Evolutionary conservation across 1,140 invertebrate species (phyloP), one percentile per base, ranked within the genome.

Genomic region (Drosophila malerkotliana): DNA sequence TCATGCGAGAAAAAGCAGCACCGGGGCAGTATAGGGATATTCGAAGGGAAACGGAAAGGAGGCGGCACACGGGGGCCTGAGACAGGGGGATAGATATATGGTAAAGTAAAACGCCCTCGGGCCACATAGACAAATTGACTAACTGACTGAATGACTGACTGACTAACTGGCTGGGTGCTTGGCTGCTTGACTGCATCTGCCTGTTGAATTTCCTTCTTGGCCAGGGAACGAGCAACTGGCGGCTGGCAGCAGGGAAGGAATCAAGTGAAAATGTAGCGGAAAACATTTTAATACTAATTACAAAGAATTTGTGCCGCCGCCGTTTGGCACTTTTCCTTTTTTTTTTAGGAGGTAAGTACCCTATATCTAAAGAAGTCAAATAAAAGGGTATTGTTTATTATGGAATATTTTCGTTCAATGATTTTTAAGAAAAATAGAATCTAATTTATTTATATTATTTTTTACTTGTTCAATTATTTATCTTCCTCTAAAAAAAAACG

Each of bases 271-370:
- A 87, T 82, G 83, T 87, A 83, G 83, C 83, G 83, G 83, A 87
- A 87, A 87, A 87, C 83, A 87, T 87, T 87, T 88, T 88, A 88
- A 88, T 88, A 88, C 83, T 88, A 88, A 88, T 88, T 88, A 88
- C 84, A 88, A 88, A 88, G 83, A 88, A 88, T 88, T 88, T 88
- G 83, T 87, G 83, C 83, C 83, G 83, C 79, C 82, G 72, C 62
- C 72, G 62, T 76, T 21, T 37, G 76, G 32, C 83, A 88, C 83
- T 88, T 82, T 85, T 73, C 18, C 72, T 88, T 88, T 60, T 64
- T 34, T 34, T 32, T 32, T 32, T 0, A 32, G 1, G 30, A 21
- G 18, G 21, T 2, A 4, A 34, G 55, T 63, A 63, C 48, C 15
- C 37, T 56, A 6, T 28, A 1, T 28, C 26, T 28, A 28, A 28